A percentile compares a stretch with the other conserved stretches of the same genome.
Evolutionary conservation across 2,888 invertebrate genomes (phyloP).

Genomic region (Cheilosia soror): DNA sequence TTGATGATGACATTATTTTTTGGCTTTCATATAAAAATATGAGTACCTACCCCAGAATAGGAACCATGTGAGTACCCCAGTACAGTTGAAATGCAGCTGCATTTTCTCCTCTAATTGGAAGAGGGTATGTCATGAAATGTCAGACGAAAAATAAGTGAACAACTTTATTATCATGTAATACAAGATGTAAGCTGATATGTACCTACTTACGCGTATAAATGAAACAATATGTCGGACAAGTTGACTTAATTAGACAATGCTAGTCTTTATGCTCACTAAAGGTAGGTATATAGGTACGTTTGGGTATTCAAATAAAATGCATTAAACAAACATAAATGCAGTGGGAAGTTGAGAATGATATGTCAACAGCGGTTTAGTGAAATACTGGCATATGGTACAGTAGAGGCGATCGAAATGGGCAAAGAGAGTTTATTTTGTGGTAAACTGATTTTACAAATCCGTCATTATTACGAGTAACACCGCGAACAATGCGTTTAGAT

Average conservation of each 20-base stretch:
- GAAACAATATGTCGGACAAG: slow-evolving; percentile 58
- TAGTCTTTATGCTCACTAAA: slow-evolving; percentile 9
- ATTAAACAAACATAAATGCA: slow-evolving; percentile 7
- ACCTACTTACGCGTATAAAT: slow-evolving; percentile 26
- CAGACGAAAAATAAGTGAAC: slow-evolving; percentile 45
- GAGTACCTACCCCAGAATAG: not conserved
- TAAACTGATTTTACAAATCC: no score
- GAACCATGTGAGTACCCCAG: slow-evolving; percentile 10
- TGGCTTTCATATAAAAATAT: slow-evolving; percentile 15
- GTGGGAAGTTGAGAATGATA: slow-evolving; percentile 2
- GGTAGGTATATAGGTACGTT: not conserved
- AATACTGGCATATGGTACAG: slow-evolving; percentile 5
- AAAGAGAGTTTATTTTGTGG: not conserved
- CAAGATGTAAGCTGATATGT: slow-evolving; percentile 61
- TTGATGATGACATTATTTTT: slow-evolving; percentile 62
- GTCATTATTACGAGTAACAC: no score
- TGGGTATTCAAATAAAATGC: slow-evolving; percentile 2
- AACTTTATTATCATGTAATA: slow-evolving; percentile 54
- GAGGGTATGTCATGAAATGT: slow-evolving; percentile 34
- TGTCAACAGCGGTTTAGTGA: not conserved
- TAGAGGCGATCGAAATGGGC: not conserved
- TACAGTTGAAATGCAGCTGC: slow-evolving; percentile 62
- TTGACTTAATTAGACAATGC: slow-evolving; percentile 57
- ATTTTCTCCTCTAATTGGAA: slow-evolving; percentile 59
- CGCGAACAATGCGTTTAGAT: no score